A percentile compares a stretch with the other conserved stretches of the same genome.
Conservation (phyloP, 2,797 vertebrate species). For the Paramormyrops hopkinsi region DNA sequence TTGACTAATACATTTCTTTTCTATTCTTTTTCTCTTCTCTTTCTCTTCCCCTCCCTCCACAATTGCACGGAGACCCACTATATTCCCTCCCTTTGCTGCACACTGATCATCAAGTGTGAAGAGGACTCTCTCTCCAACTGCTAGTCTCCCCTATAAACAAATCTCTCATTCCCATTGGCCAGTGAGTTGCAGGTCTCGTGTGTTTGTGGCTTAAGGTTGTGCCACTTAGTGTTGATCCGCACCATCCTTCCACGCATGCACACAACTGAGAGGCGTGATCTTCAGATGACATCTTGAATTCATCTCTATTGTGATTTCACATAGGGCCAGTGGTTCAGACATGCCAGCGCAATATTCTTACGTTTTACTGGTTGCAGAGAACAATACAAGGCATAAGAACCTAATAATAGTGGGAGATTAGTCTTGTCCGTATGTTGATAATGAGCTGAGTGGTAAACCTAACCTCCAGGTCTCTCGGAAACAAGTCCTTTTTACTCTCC, state of each 20-base stretch:
- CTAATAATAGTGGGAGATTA: background rate
- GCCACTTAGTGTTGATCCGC: slow-evolving; percentile 15
- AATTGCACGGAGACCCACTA: slow-evolving; percentile 48
- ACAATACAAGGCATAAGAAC: background rate
- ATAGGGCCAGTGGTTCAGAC: background rate
- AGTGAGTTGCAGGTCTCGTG: slow-evolving; percentile 52
- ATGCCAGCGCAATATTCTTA: background rate
- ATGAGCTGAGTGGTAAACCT: background rate
- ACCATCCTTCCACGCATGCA: background rate
- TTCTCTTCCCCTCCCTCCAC: slow-evolving; percentile 42
- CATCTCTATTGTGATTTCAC: background rate
- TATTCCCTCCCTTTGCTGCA: slow-evolving; percentile 51
- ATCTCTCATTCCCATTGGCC: slow-evolving; percentile 54
- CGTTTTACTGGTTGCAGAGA: background rate
- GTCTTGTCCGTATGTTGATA: background rate
- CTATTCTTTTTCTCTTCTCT: slow-evolving; percentile 54
- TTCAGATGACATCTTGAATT: background rate
- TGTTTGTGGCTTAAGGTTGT: slow-evolving; percentile 37
- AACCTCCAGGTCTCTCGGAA: background rate
- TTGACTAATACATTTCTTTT: slow-evolving; percentile 56
- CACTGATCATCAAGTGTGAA: slow-evolving; percentile 57
- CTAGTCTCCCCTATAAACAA: slow-evolving; percentile 55
- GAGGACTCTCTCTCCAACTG: slow-evolving; percentile 46
- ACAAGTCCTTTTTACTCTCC: background rate
- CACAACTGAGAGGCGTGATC: background rate